Evolutionary conservation across 1,140 invertebrate species (phyloP).

Genomic region (Eufriesea mexicana): DNA sequence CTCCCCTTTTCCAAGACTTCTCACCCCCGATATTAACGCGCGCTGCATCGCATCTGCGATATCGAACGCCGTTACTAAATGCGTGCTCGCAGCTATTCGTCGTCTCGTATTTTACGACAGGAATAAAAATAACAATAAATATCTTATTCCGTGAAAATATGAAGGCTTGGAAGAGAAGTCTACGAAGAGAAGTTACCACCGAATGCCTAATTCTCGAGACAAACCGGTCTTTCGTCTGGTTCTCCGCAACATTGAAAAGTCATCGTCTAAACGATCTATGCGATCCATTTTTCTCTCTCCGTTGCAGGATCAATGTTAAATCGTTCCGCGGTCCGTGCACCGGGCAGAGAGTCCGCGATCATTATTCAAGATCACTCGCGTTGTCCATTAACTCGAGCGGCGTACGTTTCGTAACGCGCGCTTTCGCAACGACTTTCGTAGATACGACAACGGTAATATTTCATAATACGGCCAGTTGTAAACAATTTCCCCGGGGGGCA

Average conservation of each 20-base stretch:
- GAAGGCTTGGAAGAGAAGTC: too few relatives aligned
- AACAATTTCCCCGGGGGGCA: slow-evolving; percentile 49
- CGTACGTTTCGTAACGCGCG: slow-evolving; percentile 30
- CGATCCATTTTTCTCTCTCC: background rate
- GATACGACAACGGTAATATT: slow-evolving; percentile 51
- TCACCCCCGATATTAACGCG: too few relatives aligned
- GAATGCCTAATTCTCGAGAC: too few relatives aligned
- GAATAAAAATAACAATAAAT: too few relatives aligned
- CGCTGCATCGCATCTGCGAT: background rate
- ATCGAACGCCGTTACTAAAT: too few relatives aligned
- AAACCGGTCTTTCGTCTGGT: too few relatives aligned
- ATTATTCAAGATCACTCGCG: slow-evolving; percentile 46
- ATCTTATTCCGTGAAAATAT: too few relatives aligned
- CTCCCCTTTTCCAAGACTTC: too few relatives aligned
- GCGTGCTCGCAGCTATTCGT: too few relatives aligned
- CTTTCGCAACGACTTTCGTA: slow-evolving; percentile 46
- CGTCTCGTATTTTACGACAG: too few relatives aligned
- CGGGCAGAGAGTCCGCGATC: slow-evolving; percentile 7
- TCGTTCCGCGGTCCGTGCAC: background rate
- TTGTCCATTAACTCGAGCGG: slow-evolving; percentile 26
- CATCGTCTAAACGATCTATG: background rate
- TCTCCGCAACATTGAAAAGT: background rate
- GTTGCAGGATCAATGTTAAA: slow-evolving; percentile 19
- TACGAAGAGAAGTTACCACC: too few relatives aligned
- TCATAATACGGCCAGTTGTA: slow-evolving; percentile 45